Evolutionary conservation across 2,888 invertebrate species (phyloP).

Genomic region (Rhamphomyia laevipes): DNA sequence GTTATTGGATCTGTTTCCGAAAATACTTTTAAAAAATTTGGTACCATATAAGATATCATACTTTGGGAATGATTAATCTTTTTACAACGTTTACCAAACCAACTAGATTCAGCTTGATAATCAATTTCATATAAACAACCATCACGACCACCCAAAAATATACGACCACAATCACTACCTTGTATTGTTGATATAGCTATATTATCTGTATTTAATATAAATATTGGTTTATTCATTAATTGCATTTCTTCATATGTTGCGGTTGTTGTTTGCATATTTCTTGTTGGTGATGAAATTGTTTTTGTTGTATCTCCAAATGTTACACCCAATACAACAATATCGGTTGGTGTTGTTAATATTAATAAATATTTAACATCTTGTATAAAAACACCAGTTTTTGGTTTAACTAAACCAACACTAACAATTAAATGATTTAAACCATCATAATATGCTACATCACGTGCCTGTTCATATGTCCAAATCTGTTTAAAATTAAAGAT

Average conservation of each 20-base stretch:
- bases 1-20: conserved; percentile 76
- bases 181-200: conserved; percentile 70
- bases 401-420: conserved; percentile 80
- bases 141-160: conserved; percentile 92
- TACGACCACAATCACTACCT: conserved; percentile 71
- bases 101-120: conserved; percentile 84
- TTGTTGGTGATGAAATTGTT: conserved; percentile 24
- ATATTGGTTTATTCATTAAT: conserved; percentile 87
- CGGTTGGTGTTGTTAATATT: conserved; percentile 86
- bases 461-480: conserved; percentile 94
- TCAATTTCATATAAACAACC: conserved; percentile 89
- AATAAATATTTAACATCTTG: conserved; percentile 82
- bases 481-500: conserved; percentile 21
- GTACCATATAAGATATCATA: conserved; percentile 74
- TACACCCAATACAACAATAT: conserved; percentile 55
- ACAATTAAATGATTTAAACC: conserved; percentile 89
- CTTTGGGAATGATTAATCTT: conserved; percentile 91
- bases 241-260: conserved; percentile 62
- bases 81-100: conserved; percentile 91
- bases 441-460: conserved; percentile 94
- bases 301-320: conserved; percentile 31
- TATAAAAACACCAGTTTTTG: conserved; percentile 81
- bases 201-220: conserved; percentile 82
- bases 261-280: conserved; percentile 18
- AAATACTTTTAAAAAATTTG: conserved; percentile 74